Conservation (phyloP, 1,140 invertebrate species). For the Drosophila equinoxialis region DNA sequence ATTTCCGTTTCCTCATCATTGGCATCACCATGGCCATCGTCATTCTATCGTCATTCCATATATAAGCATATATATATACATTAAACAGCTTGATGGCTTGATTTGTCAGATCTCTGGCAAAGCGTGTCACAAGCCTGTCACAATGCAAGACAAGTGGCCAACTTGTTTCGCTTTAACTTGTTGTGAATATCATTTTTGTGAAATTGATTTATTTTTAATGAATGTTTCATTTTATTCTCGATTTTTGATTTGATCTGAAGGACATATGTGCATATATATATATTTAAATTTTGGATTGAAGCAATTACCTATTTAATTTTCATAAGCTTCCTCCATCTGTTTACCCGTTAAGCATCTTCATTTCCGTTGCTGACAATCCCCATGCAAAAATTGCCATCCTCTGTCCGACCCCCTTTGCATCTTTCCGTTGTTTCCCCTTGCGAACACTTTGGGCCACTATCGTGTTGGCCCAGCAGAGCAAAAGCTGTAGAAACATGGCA, state of each 20-base stretch:
- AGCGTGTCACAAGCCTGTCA: constrained; percentile 53
- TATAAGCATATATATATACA: not conserved
- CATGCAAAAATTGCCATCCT: constrained; percentile 2
- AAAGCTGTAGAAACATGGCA: constrained; percentile 29
- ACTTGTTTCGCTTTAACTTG: not conserved
- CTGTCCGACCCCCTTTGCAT: not conserved
- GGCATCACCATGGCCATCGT: not conserved
- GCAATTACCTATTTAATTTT: constrained; percentile 27
- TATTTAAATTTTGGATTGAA: too few species aligned
- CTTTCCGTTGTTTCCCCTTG: constrained; percentile 16
- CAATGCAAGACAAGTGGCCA: constrained; percentile 23
- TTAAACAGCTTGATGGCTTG: constrained; percentile 23
- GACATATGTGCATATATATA: too few species aligned
- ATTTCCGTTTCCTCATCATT: not conserved
- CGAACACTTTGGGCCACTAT: constrained; percentile 21
- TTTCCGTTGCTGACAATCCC: constrained; percentile 13
- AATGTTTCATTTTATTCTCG: not conserved
- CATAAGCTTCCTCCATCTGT: constrained; percentile 28
- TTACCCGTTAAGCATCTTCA: constrained; percentile 3
- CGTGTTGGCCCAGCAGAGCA: not conserved
- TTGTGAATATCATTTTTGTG: not conserved
- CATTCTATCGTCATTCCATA: too few species aligned
- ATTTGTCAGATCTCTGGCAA: constrained; percentile 54
- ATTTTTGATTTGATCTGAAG: too few species aligned
- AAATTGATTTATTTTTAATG: not conserved